Conservation (phyloP, 2,888 invertebrate species). For the Melanostoma mellinum region DNA sequence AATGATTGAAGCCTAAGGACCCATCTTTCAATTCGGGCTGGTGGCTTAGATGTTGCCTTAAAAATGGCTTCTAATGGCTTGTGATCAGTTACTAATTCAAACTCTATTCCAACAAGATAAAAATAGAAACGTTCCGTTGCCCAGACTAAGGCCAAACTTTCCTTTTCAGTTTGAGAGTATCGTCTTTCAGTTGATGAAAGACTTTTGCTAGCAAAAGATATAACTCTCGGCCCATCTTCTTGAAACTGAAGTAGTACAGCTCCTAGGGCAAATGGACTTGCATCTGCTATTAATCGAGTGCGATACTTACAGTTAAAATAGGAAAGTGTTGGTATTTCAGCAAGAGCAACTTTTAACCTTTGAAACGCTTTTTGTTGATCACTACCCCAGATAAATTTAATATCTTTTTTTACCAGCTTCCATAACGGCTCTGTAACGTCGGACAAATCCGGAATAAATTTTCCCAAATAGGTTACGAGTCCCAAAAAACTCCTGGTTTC, state of each 20-base stretch:
- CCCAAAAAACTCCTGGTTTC: conserved; percentile 78
- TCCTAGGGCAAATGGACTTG: conserved; percentile 65
- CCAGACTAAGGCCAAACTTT: conserved; percentile 27
- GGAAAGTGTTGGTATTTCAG: conserved; percentile 69
- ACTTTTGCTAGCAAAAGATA: conserved; percentile 67
- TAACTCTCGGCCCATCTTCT: conserved; percentile 46
- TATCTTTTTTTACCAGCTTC: too few species aligned
- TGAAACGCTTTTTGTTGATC: conserved; percentile 75
- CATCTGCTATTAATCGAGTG: conserved; percentile 66
- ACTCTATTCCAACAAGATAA: conserved; percentile 64
- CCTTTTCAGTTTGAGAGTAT: conserved; percentile 37
- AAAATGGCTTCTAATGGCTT: conserved; percentile 28
- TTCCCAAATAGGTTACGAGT: conserved; percentile 77
- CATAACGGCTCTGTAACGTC: too few species aligned
- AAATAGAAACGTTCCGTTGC: conserved; percentile 29
- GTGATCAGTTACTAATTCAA: conserved; percentile 37
- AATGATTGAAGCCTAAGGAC: conserved; percentile 10
- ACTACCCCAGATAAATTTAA: conserved; percentile 74
- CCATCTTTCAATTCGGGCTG: conserved; percentile 27
- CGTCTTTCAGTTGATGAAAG: conserved; percentile 63
- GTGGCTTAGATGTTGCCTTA: conserved; percentile 31
- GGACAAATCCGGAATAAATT: conserved; percentile 74
- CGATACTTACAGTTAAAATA: conserved; percentile 75
- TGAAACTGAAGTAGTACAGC: conserved; percentile 69
- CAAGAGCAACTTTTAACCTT: conserved; percentile 70